phyloP scores from a whole-genome alignment of 1,140 invertebrate genomes.

The Venustaconcha ellipsiformis region DNA sequence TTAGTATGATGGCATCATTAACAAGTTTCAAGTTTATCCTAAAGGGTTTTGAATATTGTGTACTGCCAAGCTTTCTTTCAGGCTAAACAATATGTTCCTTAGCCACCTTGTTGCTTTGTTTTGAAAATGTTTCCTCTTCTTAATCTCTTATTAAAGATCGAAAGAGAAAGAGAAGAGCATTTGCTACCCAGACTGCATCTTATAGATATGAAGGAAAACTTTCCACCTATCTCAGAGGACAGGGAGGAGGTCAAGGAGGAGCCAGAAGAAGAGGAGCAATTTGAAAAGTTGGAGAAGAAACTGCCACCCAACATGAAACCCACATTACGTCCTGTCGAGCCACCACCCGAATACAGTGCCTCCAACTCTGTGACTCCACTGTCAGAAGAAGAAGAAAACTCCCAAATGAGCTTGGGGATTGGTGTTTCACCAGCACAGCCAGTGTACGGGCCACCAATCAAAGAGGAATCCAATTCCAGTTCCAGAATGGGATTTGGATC shows the following conservation, averaged over 20 bases:
- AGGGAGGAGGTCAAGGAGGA: slow-evolving; percentile 28
- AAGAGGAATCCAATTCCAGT: slow-evolving; percentile 44
- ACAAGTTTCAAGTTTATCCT: no score
- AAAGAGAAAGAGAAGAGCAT: slow-evolving; percentile 82
- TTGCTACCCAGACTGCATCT: slow-evolving; percentile 78
- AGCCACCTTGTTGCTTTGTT: background rate
- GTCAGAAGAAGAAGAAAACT: slow-evolving; percentile 43
- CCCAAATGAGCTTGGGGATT: slow-evolving; percentile 33
- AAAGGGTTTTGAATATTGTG: background rate
- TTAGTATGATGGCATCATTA: no score
- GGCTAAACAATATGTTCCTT: background rate
- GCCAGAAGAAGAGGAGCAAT: slow-evolving; percentile 31
- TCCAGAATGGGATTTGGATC: slow-evolving; percentile 54
- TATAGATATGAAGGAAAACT: slow-evolving; percentile 39
- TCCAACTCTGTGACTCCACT: slow-evolving; percentile 36
- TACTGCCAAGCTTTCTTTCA: background rate
- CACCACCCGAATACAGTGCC: slow-evolving; percentile 3
- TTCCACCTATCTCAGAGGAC: slow-evolving; percentile 25
- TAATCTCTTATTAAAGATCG: slow-evolving; percentile 53
- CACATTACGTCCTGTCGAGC: slow-evolving; percentile 49
- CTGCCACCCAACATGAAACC: slow-evolving; percentile 52
- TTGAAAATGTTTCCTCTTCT: background rate
- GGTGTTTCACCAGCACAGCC: slow-evolving; percentile 36
- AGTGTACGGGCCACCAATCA: slow-evolving; percentile 38
- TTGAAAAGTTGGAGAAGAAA: slow-evolving; percentile 17